phyloP scores from a whole-genome alignment of 2,113 vertebrate genomes.

The Natator depressus region DNA sequence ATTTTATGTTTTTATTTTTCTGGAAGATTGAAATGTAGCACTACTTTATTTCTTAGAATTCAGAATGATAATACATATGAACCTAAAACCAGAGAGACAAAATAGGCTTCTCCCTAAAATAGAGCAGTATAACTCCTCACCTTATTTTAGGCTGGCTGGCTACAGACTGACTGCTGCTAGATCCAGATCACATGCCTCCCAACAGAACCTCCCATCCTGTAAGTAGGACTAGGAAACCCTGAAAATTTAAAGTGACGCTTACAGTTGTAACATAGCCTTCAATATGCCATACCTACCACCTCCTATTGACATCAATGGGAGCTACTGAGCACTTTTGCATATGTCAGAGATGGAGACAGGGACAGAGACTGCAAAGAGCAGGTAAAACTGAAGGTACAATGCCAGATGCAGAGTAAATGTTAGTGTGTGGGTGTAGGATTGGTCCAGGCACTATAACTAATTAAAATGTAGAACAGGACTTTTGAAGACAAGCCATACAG shows the following conservation, averaged over 20 bases:
- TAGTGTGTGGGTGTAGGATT: background rate
- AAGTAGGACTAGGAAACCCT: no score
- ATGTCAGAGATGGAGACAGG: background rate
- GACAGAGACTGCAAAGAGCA: background rate
- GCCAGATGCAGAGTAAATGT: background rate
- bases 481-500: background rate
- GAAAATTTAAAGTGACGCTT: no score
- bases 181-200: no score
- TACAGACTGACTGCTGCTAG: no score
- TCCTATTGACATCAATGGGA: background rate
- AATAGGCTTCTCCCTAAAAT: background rate
- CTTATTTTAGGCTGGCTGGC: background rate
- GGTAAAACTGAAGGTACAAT: background rate
- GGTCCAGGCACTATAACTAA: background rate
- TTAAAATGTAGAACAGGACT: background rate
- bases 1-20: background rate
- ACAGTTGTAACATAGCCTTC: background rate
- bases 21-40: background rate
- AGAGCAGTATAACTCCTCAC: background rate
- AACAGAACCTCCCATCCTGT: no score
- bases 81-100: background rate
- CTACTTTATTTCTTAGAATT: background rate
- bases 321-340: background rate
- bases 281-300: no score
- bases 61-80: background rate